Base-by-base conservation (phyloP, 2,797 vertebrate species). In the Crocodylus rhombifer region DNA sequence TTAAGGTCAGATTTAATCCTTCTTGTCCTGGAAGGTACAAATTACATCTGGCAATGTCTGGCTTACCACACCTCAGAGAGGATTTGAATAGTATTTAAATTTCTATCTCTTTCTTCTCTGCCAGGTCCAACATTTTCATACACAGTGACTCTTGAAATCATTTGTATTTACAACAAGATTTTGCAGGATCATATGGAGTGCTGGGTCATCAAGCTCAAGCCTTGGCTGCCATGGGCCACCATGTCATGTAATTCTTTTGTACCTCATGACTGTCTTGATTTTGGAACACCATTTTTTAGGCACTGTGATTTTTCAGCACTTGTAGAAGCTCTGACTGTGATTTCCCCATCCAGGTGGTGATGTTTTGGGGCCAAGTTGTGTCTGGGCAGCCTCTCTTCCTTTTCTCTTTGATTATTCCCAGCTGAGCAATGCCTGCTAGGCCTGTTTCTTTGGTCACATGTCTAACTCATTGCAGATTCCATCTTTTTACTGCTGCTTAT, bases 391-490 rank as follows among this genome's bases (percentile, higher is more conserved):
- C 1, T 62, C 18, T 4, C 4, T 7, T 21, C 3, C 4, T 7
- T 21, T 55, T 57, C 14, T 9, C 62, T 80, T 30, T 15, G 25
- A 30, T 0, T 42, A 42, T 42, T 42, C 42, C 42, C 42, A 42
- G 42, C 42, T 42, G 42, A 42, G 10, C 42, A 42, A 0, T 76
- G 5, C 42, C 77, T 84, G 61, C 18, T 81, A 86, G 42, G 7
- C 18, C 9, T 74, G 42, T 4, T 81, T 9, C 5, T 84, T 26
- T 87, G 82, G 42, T 55, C 83, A 90, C 60, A 77, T 61, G 36
- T 55, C 87, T 92, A 86, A 42, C 71, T 42, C 51, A 42, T 78
- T 91, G 87, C 75, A 74, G n/a, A n/a, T 94, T 87, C 77, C 65
- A n/a, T 78, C 93, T 30, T 71, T 93, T 90, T 80, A 73, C 33